Percentiles rank a stretch among this genome's conserved stretches.
phyloP scores from a whole-genome alignment of 2,113 vertebrate species.

The Harpagus bidentatus region DNA sequence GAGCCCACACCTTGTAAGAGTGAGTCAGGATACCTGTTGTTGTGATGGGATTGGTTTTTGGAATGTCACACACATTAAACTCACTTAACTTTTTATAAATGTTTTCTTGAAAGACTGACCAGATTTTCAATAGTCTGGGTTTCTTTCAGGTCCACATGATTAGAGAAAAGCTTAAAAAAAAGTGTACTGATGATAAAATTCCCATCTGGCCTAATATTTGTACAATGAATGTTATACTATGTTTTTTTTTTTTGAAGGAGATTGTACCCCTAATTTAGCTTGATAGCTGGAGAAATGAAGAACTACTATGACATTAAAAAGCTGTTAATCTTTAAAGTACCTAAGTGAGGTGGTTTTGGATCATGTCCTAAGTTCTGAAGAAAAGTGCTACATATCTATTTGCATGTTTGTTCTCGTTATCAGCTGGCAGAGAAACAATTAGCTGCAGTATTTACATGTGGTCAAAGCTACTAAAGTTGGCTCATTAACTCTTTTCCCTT shows the following conservation, averaged over 20 bases:
- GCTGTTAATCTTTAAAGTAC: background rate
- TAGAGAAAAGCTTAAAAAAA: slow-evolving; percentile 50
- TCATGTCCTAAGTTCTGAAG: background rate
- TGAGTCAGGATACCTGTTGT: slow-evolving; percentile 49
- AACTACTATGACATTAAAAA: background rate
- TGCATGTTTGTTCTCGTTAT: slow-evolving; percentile 30
- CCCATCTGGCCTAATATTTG: slow-evolving; percentile 43
- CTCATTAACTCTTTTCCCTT: slow-evolving; percentile 8
- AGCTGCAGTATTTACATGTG: slow-evolving; percentile 26
- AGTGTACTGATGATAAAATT: background rate
- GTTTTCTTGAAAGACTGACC: slow-evolving; percentile 8
- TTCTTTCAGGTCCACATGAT: slow-evolving; percentile 45
- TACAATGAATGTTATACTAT: background rate
- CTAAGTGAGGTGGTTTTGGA: background rate
- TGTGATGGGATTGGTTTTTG: slow-evolving; percentile 41
- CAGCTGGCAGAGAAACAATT: background rate
- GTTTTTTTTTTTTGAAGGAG: background rate
- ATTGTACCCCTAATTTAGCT: background rate
- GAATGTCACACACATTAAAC: slow-evolving; percentile 30
- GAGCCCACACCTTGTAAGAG: background rate
- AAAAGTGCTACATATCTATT: background rate
- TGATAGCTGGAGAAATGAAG: background rate
- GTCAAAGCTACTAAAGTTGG: background rate
- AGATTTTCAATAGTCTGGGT: background rate
- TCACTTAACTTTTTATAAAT: background rate